phyloP scores from a whole-genome alignment of 2,113 vertebrate genomes.

The Eclectus roratus region DNA sequence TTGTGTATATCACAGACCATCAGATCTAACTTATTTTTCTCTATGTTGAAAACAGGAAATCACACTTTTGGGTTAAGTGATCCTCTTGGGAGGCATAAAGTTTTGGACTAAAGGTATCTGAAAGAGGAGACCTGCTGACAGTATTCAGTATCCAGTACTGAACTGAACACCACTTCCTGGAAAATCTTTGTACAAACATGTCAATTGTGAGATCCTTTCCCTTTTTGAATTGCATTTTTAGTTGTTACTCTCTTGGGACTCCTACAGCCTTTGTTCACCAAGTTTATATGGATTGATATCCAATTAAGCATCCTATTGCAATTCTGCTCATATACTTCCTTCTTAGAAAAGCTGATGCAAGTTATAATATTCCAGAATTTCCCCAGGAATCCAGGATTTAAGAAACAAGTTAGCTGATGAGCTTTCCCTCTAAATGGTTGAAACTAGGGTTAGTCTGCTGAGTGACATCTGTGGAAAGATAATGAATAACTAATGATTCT shows the following conservation, averaged over 20 bases:
- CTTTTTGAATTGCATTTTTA: not conserved
- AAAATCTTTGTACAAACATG: not conserved
- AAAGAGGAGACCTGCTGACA: not conserved
- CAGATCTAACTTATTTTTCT: not conserved
- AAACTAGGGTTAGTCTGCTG: not conserved
- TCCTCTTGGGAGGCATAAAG: not conserved
- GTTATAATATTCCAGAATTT: not conserved
- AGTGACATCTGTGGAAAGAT: not conserved
- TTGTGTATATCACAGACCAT: not conserved
- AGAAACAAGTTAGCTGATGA: not conserved
- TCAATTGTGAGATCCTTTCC: not conserved
- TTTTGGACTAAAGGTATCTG: not conserved
- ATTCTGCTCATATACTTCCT: not conserved
- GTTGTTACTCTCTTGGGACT: rapidly evolving
- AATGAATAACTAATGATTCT: not conserved
- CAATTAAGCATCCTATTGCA: not conserved
- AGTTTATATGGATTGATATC: not conserved
- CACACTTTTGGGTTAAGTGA: not conserved
- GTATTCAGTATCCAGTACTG: not conserved
- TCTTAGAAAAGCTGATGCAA: not conserved
- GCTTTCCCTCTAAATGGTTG: not conserved
- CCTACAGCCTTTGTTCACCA: not conserved
- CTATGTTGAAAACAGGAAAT: not conserved
- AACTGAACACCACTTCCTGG: not conserved
- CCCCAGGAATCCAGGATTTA: not conserved